Evolutionary conservation across 2,888 invertebrate species (phyloP).

Genomic region (Bembecia ichneumoniformis): DNA sequence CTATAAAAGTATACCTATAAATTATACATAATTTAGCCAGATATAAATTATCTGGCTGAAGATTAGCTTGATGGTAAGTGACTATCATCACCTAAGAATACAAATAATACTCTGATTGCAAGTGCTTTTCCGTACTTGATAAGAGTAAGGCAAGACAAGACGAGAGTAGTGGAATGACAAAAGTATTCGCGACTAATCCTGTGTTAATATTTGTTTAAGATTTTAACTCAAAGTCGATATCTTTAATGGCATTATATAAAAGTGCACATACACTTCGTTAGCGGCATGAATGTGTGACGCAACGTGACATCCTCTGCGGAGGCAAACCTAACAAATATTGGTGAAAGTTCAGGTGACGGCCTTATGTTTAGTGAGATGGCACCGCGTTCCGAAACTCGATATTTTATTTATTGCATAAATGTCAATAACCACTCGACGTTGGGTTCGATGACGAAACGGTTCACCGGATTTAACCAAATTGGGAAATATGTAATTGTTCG

Average conservation of each 20-base stretch:
- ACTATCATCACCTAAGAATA: too few relatives aligned
- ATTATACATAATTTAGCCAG: too few relatives aligned
- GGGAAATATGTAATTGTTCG: slow-evolving; percentile 3
- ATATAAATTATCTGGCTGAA: too few relatives aligned
- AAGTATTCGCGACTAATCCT: too few relatives aligned
- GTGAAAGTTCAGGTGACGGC: slow-evolving; percentile 51
- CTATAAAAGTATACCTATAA: too few relatives aligned
- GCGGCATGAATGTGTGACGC: slow-evolving; percentile 37
- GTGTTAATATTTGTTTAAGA: not conserved
- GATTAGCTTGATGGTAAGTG: too few relatives aligned
- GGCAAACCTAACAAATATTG: slow-evolving; percentile 48
- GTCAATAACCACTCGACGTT: slow-evolving; percentile 17
- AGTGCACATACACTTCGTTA: slow-evolving; percentile 25
- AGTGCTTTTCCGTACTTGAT: too few relatives aligned
- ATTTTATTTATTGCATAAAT: slow-evolving; percentile 24
- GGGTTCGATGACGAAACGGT: slow-evolving; percentile 10
- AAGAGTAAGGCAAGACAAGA: too few relatives aligned
- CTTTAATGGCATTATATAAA: slow-evolving; percentile 23
- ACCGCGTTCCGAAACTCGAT: slow-evolving; percentile 12
- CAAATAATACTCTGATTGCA: too few relatives aligned
- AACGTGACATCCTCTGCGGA: slow-evolving; percentile 42
- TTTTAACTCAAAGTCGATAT: not conserved
- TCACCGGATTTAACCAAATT: slow-evolving; percentile 10
- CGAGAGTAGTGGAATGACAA: too few relatives aligned
- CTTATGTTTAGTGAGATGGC: slow-evolving; percentile 17